phyloP scores from a whole-genome alignment of 2,113 vertebrate genomes.

The Bettongia penicillata region DNA sequence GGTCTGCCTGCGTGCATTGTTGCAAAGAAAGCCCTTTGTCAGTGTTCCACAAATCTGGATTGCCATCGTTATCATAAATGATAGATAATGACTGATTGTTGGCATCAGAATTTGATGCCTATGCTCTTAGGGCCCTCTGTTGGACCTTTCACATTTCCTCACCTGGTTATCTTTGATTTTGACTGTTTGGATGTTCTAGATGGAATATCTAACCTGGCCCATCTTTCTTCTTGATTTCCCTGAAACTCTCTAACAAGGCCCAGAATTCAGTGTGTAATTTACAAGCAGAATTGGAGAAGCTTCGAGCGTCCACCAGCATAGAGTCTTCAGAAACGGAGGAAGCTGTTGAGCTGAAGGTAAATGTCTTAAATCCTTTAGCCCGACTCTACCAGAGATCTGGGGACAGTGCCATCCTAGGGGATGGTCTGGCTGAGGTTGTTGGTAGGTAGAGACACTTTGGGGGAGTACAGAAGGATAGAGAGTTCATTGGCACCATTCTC shows the following conservation, averaged over 20 bases:
- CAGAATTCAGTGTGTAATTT: conserved; percentile 85
- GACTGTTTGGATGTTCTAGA: neutral
- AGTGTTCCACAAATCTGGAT: neutral
- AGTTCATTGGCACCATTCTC: neutral
- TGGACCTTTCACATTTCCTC: neutral
- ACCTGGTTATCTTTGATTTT: neutral
- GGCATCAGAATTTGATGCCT: neutral
- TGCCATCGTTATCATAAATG: neutral
- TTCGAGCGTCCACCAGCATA: conserved; percentile 81
- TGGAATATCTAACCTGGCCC: neutral
- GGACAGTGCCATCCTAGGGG: no score
- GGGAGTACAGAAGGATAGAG: neutral
- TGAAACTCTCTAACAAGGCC: conserved; percentile 80
- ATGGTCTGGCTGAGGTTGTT: neutral
- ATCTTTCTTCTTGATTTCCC: neutral
- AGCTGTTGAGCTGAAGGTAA: conserved; percentile 90
- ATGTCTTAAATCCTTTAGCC: neutral
- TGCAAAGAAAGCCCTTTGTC: neutral
- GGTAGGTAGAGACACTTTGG: neutral
- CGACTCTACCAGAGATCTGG: neutral
- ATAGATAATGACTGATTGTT: neutral
- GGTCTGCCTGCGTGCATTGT: neutral
- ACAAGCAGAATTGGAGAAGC: conserved; percentile 90
- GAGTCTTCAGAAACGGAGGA: conserved; percentile 83
- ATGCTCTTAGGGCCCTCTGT: neutral